Evolutionary conservation across 2,797 vertebrate genomes (phyloP).

Genomic region (Lagothrix lagotricha): DNA sequence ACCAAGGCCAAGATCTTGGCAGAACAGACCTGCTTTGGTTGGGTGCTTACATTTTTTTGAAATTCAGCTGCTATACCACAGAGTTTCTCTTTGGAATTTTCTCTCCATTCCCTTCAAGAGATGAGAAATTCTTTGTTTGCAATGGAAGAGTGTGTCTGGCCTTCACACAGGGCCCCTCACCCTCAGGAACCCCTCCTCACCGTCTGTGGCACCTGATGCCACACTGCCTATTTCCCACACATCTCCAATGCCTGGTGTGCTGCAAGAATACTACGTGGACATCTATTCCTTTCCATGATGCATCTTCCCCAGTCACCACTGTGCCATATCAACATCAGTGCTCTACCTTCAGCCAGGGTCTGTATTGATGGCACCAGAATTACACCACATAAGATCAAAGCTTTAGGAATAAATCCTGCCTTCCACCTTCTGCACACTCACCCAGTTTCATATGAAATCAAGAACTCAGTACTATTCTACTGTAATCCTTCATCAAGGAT

Average conservation of each 20-base stretch:
- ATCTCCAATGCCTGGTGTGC: rapidly evolving
- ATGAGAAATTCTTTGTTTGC: too few relatives aligned
- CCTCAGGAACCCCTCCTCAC: neutral
- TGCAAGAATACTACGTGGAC: rapidly evolving
- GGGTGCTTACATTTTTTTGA: neutral
- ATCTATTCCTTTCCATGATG: too few relatives aligned
- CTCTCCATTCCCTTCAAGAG: neutral
- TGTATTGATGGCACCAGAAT: neutral
- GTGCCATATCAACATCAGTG: rapidly evolving
- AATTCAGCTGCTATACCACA: neutral
- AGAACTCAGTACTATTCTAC: neutral
- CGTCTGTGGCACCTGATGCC: rapidly evolving
- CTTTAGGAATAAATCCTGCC: neutral
- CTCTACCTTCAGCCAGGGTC: too few relatives aligned
- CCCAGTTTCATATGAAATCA: neutral
- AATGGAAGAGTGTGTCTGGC: too few relatives aligned
- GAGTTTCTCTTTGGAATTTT: neutral
- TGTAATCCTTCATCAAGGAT: neutral
- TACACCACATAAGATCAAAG: neutral
- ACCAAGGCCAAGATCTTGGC: neutral
- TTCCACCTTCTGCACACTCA: neutral
- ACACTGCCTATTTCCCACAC: neutral
- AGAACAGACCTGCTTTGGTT: neutral
- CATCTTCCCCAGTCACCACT: rapidly evolving
- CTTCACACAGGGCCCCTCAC: neutral